Percentiles rank a stretch among this genome's conserved stretches.
These are phyloP conservation scores for Cheilosia vulpina DNA, from an alignment of 2,888 invertebrate genomes.

Conservation along the genomic window DNA sequence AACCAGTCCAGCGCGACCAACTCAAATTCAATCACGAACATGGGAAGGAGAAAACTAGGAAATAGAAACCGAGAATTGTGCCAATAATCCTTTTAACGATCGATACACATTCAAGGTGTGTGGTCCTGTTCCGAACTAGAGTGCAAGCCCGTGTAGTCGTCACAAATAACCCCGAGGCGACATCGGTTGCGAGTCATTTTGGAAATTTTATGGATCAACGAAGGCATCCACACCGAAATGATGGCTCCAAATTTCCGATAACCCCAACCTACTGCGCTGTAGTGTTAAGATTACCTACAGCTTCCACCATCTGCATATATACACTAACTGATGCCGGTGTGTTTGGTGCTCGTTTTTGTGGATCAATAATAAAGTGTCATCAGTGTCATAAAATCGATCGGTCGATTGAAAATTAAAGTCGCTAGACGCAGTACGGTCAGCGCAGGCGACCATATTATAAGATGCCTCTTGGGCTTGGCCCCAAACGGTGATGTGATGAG, in stretches of 20 bases:
- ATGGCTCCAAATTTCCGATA: slow-evolving; percentile 60
- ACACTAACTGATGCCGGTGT: slow-evolving; percentile 33
- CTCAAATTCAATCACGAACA: slow-evolving; percentile 22
- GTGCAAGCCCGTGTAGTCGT: slow-evolving; percentile 72
- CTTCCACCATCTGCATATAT: slow-evolving; percentile 69
- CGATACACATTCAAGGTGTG: slow-evolving; percentile 73
- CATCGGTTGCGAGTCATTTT: slow-evolving; percentile 57
- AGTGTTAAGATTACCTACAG: slow-evolving; percentile 70
- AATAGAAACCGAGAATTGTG: slow-evolving; percentile 69
- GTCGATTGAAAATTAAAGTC: slow-evolving; percentile 68
- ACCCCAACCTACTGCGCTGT: slow-evolving; percentile 24
- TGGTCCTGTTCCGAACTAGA: slow-evolving; percentile 54
- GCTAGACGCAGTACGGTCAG: slow-evolving; percentile 19
- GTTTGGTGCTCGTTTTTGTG: slow-evolving; percentile 65
- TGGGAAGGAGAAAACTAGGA: slow-evolving; percentile 36
- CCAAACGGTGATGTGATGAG: slow-evolving; percentile 34
- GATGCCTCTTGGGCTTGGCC: slow-evolving; percentile 50
- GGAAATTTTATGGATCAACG: slow-evolving; percentile 64
- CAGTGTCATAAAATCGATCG: slow-evolving; percentile 75
- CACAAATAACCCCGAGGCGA: slow-evolving; percentile 64
- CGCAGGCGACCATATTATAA: slow-evolving; percentile 11
- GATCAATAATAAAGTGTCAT: slow-evolving; percentile 75
- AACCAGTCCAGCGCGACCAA: slow-evolving; percentile 28
- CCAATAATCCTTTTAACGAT: slow-evolving; percentile 75
- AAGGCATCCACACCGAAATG: slow-evolving; percentile 50